These are phyloP conservation scores for Acholoe squamosa DNA, from an alignment of 2,888 invertebrate genomes.

Conservation along the genomic window DNA sequence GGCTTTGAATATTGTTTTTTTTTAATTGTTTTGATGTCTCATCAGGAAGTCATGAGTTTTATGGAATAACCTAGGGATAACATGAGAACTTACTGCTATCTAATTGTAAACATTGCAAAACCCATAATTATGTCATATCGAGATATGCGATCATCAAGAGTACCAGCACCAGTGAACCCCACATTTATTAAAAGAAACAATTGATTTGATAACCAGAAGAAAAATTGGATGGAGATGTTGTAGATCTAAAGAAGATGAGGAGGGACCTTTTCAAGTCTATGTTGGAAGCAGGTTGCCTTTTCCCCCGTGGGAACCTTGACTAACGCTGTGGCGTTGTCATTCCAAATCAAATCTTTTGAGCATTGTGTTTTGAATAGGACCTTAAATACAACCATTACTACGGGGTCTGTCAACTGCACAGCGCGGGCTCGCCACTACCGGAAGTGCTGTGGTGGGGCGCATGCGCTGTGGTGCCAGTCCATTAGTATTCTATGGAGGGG, in stretches of 20 bases:
- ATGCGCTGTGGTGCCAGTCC: not conserved
- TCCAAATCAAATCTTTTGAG: not conserved
- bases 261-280: no score
- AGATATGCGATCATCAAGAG: no score
- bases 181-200: not conserved
- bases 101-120: no score
- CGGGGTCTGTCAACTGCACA: not conserved
- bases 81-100: no score
- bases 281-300: not conserved
- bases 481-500: not conserved
- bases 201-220: not conserved
- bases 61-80: no score
- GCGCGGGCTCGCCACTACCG: not conserved
- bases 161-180: no score
- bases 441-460: no score
- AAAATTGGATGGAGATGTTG: not conserved
- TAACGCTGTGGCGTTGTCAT: not conserved
- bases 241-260: not conserved
- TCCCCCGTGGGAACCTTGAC: not conserved
- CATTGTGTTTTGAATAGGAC: not conserved
- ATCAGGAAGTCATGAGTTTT: no score
- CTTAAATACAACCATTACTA: constrained; percentile 6
- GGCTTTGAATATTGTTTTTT: no score
- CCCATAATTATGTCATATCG: no score
- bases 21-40: no score